Evolutionary conservation across 2,113 vertebrate species (phyloP).

Genomic region (Haemorhous mexicanus): DNA sequence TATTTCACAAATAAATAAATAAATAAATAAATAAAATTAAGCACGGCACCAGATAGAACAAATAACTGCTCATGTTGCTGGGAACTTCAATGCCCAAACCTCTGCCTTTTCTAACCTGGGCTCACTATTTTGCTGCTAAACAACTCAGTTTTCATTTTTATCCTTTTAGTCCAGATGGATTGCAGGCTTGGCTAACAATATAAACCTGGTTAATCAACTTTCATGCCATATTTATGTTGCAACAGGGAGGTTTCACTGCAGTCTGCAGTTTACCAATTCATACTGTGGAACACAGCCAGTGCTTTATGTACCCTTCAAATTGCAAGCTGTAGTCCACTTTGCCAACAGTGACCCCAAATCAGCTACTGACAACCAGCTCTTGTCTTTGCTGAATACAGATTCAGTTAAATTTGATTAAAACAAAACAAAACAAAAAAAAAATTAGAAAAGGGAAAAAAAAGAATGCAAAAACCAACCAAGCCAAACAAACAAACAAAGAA

Average conservation of each 20-base stretch:
- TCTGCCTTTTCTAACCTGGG: neutral
- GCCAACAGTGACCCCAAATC: constrained; percentile 25
- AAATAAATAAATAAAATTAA: neutral
- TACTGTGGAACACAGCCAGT: constrained; percentile 47
- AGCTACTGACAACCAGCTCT: constrained; percentile 23
- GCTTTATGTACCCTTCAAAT: constrained; percentile 68
- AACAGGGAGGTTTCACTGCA: constrained; percentile 66
- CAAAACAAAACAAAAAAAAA: neutral
- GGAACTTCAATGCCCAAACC: neutral
- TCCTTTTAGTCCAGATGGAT: constrained; percentile 67
- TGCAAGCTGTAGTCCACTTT: constrained; percentile 48
- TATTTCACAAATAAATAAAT: neutral
- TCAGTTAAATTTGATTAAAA: constrained; percentile 13
- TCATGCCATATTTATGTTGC: constrained; percentile 70
- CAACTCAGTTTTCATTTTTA: constrained; percentile 42
- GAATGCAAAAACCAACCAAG: neutral
- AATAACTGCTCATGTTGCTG: neutral
- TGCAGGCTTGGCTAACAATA: constrained; percentile 65
- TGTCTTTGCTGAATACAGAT: neutral
- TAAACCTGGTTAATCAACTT: constrained; percentile 74
- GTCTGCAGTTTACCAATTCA: constrained; percentile 45
- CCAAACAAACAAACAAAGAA: neutral
- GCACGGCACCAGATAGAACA: neutral
- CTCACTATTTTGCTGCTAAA: neutral
- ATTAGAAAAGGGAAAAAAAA: accelerated